Conservation (phyloP, 2,888 invertebrate species). For the Nesidiocoris tenuis region DNA sequence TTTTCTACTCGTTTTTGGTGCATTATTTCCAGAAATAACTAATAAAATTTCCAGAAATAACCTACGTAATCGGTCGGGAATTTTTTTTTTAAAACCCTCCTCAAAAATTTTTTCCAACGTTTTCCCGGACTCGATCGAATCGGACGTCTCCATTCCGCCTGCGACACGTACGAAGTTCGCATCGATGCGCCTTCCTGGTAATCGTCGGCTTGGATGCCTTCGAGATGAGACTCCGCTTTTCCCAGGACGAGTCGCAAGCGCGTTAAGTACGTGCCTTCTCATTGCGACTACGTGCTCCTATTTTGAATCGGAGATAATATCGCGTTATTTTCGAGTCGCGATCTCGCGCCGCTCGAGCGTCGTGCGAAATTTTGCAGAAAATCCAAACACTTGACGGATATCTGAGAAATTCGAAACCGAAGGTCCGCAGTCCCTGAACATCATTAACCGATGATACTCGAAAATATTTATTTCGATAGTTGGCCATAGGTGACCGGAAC, state of each 20-base stretch:
- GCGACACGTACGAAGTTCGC: not conserved
- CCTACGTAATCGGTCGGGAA: too few relatives aligned
- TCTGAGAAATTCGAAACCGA: too few relatives aligned
- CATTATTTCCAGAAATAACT: too few relatives aligned
- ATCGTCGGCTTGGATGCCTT: not conserved
- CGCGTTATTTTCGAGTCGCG: not conserved
- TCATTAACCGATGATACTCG: too few relatives aligned
- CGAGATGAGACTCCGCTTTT: not conserved
- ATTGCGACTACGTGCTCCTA: not conserved
- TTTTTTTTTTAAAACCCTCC: too few relatives aligned
- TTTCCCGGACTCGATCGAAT: not conserved
- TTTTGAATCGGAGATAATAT: not conserved
- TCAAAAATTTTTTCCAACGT: too few relatives aligned
- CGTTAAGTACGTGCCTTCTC: not conserved
- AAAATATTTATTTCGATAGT: too few relatives aligned
- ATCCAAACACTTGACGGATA: too few relatives aligned
- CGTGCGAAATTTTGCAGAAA: not conserved
- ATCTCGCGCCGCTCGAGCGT: not conserved
- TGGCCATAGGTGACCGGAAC: too few relatives aligned
- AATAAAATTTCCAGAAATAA: too few relatives aligned
- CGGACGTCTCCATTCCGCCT: not conserved
- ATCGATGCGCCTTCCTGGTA: not conserved
- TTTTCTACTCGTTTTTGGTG: too few relatives aligned
- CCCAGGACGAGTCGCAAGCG: not conserved
- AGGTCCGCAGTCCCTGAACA: too few relatives aligned